phyloP scores from a whole-genome alignment of 2,113 vertebrate genomes.

The Psittacara wagleri region DNA sequence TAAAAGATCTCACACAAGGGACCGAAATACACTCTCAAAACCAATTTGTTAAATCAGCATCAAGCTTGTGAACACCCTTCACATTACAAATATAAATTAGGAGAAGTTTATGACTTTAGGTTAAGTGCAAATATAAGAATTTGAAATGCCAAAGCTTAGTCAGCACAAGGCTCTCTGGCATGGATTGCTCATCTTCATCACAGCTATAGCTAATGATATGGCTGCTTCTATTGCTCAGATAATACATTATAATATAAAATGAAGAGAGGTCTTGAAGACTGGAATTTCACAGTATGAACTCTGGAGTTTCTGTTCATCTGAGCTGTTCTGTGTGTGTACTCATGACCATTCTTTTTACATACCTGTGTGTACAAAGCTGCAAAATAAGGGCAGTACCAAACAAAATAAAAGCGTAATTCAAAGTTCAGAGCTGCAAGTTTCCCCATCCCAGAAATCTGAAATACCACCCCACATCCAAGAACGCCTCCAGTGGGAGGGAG shows the following conservation, averaged over 20 bases:
- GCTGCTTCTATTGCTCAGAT: neutral
- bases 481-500: neutral
- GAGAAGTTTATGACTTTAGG: neutral
- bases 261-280: neutral
- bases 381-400: neutral
- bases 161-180: neutral
- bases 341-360: neutral
- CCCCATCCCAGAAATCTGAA: neutral
- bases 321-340: neutral
- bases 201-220: neutral
- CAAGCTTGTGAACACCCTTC: neutral
- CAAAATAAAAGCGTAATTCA: neutral
- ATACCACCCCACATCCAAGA: neutral
- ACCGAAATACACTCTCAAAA: neutral
- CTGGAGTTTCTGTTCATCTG: neutral
- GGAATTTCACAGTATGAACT: neutral
- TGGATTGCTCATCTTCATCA: neutral
- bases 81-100: neutral
- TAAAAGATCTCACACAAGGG: neutral
- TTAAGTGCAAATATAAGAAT: neutral
- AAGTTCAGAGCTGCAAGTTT: neutral
- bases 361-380: neutral
- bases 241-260: neutral
- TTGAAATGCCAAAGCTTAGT: neutral
- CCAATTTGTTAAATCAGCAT: neutral